phyloP scores from a whole-genome alignment of 2,888 invertebrate species.

The Alviniconcha strummeri region DNA sequence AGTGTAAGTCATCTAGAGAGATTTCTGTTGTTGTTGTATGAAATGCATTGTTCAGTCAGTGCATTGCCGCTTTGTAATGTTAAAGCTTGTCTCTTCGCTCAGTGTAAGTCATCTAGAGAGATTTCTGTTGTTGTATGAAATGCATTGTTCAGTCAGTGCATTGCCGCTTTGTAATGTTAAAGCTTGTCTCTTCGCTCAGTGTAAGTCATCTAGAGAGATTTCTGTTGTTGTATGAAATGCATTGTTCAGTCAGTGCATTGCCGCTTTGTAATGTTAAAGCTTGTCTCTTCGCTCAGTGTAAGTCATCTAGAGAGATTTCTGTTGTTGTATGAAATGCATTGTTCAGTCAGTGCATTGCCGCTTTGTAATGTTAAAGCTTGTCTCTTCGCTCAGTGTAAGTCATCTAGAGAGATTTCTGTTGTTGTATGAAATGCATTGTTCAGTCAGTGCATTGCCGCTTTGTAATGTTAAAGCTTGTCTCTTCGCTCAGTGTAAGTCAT shows the following conservation, averaged over 20 bases:
- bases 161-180: too few relatives aligned
- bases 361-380: too few relatives aligned
- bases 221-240: too few relatives aligned
- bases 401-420: not conserved
- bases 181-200: constrained; percentile 88
- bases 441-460: too few relatives aligned
- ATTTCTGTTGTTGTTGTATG: too few relatives aligned
- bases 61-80: too few relatives aligned
- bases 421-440: constrained; percentile 71
- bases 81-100: too few relatives aligned
- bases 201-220: constrained; percentile 60
- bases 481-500: constrained; percentile 81
- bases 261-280: too few relatives aligned
- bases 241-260: constrained; percentile 71
- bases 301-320: constrained; percentile 47
- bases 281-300: constrained; percentile 85
- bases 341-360: constrained; percentile 71
- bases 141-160: constrained; percentile 71
- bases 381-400: constrained; percentile 83
- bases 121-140: too few relatives aligned
- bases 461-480: too few relatives aligned
- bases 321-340: too few relatives aligned
- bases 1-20: constrained; percentile 75
- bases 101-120: constrained; percentile 75
- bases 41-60: constrained; percentile 71